phyloP scores from a whole-genome alignment of 1,140 invertebrate species.

The Medauroidea extradentata region DNA sequence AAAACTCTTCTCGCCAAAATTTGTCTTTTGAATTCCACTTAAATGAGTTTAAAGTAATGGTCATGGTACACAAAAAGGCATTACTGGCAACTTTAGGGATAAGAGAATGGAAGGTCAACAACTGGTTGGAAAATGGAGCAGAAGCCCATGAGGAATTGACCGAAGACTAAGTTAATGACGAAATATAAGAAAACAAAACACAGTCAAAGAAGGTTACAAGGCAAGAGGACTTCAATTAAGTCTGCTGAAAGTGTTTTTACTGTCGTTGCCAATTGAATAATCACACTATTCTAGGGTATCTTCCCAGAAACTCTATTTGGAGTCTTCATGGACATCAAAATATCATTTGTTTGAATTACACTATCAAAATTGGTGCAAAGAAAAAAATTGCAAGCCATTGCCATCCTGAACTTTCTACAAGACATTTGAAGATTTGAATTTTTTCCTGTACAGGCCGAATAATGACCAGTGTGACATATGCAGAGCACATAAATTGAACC shows the following conservation, averaged over 20 bases:
- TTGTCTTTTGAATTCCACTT: too few relatives aligned
- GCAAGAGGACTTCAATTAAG: slow-evolving; percentile 5
- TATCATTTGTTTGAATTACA: background rate
- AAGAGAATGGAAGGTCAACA: too few relatives aligned
- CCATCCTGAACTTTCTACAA: background rate
- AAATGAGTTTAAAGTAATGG: too few relatives aligned
- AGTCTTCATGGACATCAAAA: slow-evolving; percentile 7
- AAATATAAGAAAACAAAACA: background rate
- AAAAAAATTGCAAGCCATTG: slow-evolving; percentile 6
- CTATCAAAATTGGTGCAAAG: background rate
- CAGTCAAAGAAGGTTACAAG: slow-evolving; percentile 3
- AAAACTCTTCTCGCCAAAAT: too few relatives aligned
- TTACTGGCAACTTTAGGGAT: too few relatives aligned
- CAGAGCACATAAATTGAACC: slow-evolving; percentile 2
- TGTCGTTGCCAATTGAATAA: background rate
- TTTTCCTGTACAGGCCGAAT: slow-evolving; percentile 6
- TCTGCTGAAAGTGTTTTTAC: slow-evolving; percentile 4
- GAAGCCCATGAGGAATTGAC: background rate
- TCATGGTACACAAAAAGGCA: too few relatives aligned
- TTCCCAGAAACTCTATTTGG: slow-evolving; percentile 11
- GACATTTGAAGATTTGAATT: background rate
- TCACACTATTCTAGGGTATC: background rate
- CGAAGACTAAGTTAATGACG: background rate
- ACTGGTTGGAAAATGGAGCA: slow-evolving; percentile 6
- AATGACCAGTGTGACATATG: slow-evolving; percentile 11